Conservation (phyloP, 2,797 vertebrate genomes). For the Ctenochaetus hawaiiensis region DNA sequence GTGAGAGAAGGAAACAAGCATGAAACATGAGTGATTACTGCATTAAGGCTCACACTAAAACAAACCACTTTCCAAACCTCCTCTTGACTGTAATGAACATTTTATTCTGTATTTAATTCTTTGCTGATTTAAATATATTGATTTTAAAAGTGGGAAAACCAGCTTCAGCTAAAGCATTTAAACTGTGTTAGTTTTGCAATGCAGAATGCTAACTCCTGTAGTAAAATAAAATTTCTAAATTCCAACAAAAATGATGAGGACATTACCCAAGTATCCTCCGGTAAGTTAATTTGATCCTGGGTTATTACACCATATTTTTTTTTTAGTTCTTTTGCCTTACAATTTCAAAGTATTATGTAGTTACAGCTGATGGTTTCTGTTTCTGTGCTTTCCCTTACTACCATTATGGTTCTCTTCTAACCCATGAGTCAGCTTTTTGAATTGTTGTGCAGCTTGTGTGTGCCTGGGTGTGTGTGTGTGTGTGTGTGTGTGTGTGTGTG, state of each 20-base stretch:
- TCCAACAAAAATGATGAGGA: no score
- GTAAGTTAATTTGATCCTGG: not conserved
- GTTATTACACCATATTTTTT: not conserved
- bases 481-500: not conserved
- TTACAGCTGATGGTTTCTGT: not conserved
- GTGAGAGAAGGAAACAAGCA: not conserved
- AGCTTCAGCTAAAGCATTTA: not conserved
- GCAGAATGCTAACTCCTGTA: not conserved
- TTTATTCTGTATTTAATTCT: not conserved
- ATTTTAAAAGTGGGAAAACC: not conserved
- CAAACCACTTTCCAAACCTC: not conserved
- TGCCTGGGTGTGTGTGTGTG: not conserved
- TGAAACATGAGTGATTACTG: not conserved
- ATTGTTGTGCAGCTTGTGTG: slow-evolving; percentile 35
- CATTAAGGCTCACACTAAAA: not conserved
- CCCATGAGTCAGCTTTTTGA: slow-evolving; percentile 58
- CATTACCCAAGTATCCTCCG: not conserved
- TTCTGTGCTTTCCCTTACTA: slow-evolving; percentile 13
- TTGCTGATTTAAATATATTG: not conserved
- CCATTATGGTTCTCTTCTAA: slow-evolving; percentile 30
- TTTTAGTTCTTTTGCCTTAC: not conserved
- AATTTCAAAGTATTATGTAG: not conserved
- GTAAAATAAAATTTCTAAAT: not conserved
- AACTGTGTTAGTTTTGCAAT: not conserved
- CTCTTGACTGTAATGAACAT: not conserved